These are phyloP conservation scores for Phyllostomus discolor DNA, from an alignment of 2,113 vertebrate genomes.

Conservation along the genomic window DNA sequence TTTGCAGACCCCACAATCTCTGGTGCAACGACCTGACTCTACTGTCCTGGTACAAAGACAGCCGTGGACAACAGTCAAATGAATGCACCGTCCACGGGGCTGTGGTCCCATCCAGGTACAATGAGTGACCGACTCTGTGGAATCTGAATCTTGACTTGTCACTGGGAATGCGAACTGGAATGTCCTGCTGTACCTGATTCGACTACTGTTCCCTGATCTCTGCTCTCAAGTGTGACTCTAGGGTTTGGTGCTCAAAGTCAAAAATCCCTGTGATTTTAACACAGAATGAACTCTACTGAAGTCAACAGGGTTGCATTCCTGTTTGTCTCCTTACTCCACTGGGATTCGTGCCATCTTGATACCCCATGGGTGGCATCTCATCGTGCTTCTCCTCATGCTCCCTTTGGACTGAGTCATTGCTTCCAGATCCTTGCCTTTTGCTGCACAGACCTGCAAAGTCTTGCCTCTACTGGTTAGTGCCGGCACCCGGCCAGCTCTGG, in stretches of 20 bases:
- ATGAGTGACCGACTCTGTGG: background rate
- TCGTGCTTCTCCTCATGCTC: background rate
- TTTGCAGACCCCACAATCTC: fast-evolving
- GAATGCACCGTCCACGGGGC: background rate
- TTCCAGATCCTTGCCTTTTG: background rate
- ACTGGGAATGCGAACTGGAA: background rate
- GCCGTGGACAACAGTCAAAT: fast-evolving
- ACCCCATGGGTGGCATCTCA: background rate
- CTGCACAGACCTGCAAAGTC: background rate
- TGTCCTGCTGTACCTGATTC: background rate
- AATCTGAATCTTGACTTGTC: background rate
- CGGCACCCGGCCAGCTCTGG: background rate
- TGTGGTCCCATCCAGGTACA: background rate
- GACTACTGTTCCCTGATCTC: background rate
- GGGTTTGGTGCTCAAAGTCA: background rate
- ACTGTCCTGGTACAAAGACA: background rate
- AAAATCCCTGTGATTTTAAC: background rate
- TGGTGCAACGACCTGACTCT: background rate
- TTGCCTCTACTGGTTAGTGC: background rate
- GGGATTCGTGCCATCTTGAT: background rate
- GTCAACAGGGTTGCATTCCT: background rate
- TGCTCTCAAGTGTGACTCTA: background rate
- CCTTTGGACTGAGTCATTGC: background rate
- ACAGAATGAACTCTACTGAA: background rate
- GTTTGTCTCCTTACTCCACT: background rate